Base-by-base conservation (phyloP, 2,888 invertebrate genomes). In the Chymomyza procnemis region DNA sequence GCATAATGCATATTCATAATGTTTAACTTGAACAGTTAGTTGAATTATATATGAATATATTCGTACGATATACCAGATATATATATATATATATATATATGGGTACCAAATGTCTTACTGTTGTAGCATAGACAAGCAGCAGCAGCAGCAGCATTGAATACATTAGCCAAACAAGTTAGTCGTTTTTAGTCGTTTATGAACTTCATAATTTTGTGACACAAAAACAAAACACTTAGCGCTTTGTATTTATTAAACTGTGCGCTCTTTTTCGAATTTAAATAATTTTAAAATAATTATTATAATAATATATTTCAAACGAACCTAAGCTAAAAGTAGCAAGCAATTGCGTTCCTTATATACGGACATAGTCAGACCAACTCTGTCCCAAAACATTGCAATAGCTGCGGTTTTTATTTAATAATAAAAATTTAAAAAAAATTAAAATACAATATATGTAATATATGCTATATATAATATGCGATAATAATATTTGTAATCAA, bases 201-300 rank as follows among this genome's bases (percentile, higher is more conserved):
- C 34, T 41, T 41, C 34, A 41, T 41, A 9, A 41, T 12, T 41
- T 41, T 41, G 12, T 26, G 34, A 41, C 34, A 41, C 54, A 54
- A 21, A 64, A 56, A 70, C 71, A 64, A 56, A 70, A 69, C 71
- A 84, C 87, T 85, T 85, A 76, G 87, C 81, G 85, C 87, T 81
- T 74, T 84, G 76, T 81, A 75, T 76, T 74, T 78, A 65, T 67
- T 69, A 12, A 41, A 41, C 66, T 67, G 67, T 73, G 81, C 81
- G 81, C 81, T 86, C 81, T 79, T 79, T 41, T 81, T 81, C 81
- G 81, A 81, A 81, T 81, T 81, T 81, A 81, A 81, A 79, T 86
- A 81, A 79, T 72, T 81, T 64, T 81, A 87, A 86, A 60, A 83
- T 75, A 69, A 64, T 68, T 63, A 67, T 52, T 14, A 21, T 18